These are phyloP conservation scores for Drosophila prostipennis DNA, from an alignment of 2,888 invertebrate species.

Conservation along the genomic window DNA sequence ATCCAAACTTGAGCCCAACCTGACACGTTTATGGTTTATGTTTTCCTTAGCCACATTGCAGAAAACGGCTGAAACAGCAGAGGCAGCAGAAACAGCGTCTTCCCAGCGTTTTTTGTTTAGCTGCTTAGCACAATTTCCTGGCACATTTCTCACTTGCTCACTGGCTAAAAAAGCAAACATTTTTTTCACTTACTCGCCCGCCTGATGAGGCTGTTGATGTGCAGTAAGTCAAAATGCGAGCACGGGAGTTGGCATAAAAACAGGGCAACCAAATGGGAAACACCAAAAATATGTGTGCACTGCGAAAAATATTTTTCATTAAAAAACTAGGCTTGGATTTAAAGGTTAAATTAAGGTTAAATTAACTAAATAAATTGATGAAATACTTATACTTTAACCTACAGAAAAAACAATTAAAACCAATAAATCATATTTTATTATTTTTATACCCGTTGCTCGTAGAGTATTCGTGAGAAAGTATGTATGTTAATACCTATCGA, in stretches of 20 bases:
- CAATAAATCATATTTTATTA: no score
- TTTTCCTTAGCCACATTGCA: conserved; percentile 50
- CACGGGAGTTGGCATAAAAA: conserved; percentile 36
- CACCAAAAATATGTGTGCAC: conserved; percentile 29
- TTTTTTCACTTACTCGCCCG: conserved; percentile 65
- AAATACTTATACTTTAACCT: no score
- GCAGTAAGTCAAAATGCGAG: conserved; percentile 67
- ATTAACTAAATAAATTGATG: no score
- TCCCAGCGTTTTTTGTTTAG: conserved; percentile 49
- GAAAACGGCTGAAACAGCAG: conserved; percentile 15
- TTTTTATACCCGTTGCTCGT: no score
- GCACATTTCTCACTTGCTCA: conserved; percentile 61
- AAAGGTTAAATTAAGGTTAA: no score
- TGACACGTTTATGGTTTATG: conserved; percentile 56
- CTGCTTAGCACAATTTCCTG: conserved; percentile 73
- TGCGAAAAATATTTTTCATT: no score
- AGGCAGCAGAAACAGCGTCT: conserved; percentile 14
- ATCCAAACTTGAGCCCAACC: conserved; percentile 11
- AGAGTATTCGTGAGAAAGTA: no score
- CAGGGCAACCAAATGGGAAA: conserved; percentile 36
- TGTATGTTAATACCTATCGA: no score
- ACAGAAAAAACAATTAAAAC: no score
- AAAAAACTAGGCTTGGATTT: no score
- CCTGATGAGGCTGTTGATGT: conserved; percentile 63
- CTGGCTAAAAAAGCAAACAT: conserved; percentile 43